phyloP scores from a whole-genome alignment of 2,797 vertebrate species.

The Myotis pilosus region DNA sequence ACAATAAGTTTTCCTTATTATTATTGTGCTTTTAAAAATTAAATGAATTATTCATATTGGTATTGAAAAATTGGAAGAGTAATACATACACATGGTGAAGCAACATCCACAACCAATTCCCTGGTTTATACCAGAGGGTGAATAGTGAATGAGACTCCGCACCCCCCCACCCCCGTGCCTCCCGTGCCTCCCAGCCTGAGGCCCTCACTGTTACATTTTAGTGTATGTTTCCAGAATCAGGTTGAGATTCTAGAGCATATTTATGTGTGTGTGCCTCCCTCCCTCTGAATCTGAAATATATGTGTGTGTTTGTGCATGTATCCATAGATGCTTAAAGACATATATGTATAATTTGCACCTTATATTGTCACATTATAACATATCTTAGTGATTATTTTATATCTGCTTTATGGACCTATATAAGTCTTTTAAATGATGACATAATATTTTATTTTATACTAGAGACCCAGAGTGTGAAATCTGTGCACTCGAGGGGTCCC shows the following conservation, averaged over 20 bases:
- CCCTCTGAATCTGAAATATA: not conserved
- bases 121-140: not conserved
- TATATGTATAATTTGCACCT: not conserved
- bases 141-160: not conserved
- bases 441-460: not conserved
- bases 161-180: accelerated
- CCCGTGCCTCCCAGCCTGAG: not conserved
- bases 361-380: not conserved
- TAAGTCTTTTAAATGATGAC: not conserved
- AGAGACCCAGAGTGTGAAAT: no score
- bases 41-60: not conserved
- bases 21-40: not conserved
- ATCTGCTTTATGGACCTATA: not conserved
- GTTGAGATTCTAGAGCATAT: not conserved
- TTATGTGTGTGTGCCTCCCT: not conserved
- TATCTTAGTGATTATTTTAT: not conserved
- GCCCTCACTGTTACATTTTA: not conserved
- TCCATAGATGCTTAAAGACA: not conserved
- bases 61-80: not conserved
- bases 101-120: not conserved
- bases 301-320: not conserved
- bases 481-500: no score
- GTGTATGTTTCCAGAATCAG: not conserved
- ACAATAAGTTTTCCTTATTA: not conserved
- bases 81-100: not conserved